Conservation (phyloP, 1,140 invertebrate species). For the Sipha flava region DNA sequence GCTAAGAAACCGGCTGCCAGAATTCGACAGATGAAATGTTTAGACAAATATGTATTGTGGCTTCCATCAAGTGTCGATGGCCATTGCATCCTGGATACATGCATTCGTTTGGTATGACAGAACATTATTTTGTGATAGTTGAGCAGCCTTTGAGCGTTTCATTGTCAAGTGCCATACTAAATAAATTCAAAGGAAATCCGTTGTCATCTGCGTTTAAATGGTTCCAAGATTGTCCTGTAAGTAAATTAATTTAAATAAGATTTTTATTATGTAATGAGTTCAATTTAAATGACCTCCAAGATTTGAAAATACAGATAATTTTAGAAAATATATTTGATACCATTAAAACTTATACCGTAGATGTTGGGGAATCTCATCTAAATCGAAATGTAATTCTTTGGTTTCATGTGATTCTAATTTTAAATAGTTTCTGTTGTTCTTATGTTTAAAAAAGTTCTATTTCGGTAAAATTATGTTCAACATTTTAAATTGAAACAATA, state of each 20-base stretch:
- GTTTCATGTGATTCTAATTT: too few relatives aligned
- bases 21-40: slow-evolving; percentile 8
- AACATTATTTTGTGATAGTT: slow-evolving; percentile 73
- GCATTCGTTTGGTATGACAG: slow-evolving; percentile 80
- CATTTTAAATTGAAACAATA: too few relatives aligned
- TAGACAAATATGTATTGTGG: slow-evolving; percentile 24
- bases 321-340: too few relatives aligned
- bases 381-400: too few relatives aligned
- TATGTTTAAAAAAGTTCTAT: too few relatives aligned
- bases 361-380: too few relatives aligned
- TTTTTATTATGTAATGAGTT: too few relatives aligned
- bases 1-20: neutral
- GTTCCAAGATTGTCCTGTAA: slow-evolving; percentile 61
- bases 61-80: slow-evolving; percentile 59
- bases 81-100: slow-evolving; percentile 70
- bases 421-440: too few relatives aligned
- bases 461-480: too few relatives aligned
- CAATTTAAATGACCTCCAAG: too few relatives aligned
- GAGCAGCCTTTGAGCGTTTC: slow-evolving; percentile 74
- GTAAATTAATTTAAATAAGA: neutral
- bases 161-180: slow-evolving; percentile 49
- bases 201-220: slow-evolving; percentile 57
- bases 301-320: too few relatives aligned
- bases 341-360: too few relatives aligned
- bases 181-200: slow-evolving; percentile 55